phyloP scores from a whole-genome alignment of 2,888 invertebrate genomes.

The Sicus ferrugineus region DNA sequence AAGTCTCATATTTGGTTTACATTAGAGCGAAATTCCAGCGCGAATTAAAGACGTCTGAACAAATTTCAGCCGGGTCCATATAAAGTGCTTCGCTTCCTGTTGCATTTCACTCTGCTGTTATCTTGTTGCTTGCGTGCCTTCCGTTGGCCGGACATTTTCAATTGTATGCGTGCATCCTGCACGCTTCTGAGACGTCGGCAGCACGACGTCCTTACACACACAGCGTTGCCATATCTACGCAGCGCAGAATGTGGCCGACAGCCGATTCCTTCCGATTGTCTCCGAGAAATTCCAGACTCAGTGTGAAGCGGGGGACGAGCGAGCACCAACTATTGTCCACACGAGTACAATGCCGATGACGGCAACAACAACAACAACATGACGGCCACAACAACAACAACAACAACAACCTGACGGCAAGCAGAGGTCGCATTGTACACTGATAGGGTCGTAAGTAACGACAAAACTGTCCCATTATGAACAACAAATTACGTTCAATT shows the following conservation, averaged over 20 bases:
- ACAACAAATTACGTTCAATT: slow-evolving; percentile 47
- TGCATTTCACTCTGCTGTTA: slow-evolving; percentile 35
- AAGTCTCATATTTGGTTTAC: too few relatives aligned
- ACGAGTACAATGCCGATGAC: neutral
- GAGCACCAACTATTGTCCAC: neutral
- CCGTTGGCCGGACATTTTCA: slow-evolving; percentile 44
- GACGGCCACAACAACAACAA: slow-evolving; percentile 1
- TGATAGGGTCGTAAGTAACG: slow-evolving; percentile 20
- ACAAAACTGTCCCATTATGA: slow-evolving; percentile 41
- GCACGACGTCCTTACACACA: slow-evolving; percentile 37
- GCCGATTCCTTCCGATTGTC: slow-evolving; percentile 19
- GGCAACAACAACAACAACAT: slow-evolving; percentile 20
- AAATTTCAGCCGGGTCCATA: too few relatives aligned
- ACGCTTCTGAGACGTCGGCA: slow-evolving; percentile 43
- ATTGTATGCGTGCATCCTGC: slow-evolving; percentile 40
- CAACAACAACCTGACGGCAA: slow-evolving; percentile 37
- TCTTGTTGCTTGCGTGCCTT: slow-evolving; percentile 45
- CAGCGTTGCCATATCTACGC: slow-evolving; percentile 18
- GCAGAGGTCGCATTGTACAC: neutral
- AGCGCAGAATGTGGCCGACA: slow-evolving; percentile 5
- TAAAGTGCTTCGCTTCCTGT: neutral
- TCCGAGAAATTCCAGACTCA: neutral
- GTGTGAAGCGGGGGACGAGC: neutral
- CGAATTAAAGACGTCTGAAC: too few relatives aligned
- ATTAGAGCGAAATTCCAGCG: too few relatives aligned